phyloP scores from a whole-genome alignment of 2,113 vertebrate species.

The Pithys albifrons region DNA sequence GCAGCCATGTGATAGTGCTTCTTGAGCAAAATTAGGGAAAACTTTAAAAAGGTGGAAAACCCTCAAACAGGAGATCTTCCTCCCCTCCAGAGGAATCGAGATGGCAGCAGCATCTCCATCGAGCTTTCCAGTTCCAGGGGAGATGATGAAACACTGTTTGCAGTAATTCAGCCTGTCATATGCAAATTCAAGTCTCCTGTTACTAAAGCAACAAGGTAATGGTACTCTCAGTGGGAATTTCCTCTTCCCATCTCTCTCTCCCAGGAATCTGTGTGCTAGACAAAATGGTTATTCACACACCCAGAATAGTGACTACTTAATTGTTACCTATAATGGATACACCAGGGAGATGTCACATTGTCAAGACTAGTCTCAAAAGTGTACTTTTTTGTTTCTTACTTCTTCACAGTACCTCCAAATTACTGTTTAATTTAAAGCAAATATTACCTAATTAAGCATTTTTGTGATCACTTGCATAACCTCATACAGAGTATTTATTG shows the following conservation, averaged over 20 bases:
- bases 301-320: background rate
- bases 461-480: background rate
- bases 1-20: background rate
- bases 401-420: background rate
- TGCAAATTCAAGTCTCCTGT: background rate
- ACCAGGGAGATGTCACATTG: background rate
- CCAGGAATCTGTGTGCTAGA: background rate
- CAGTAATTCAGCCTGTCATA: background rate
- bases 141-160: background rate
- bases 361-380: background rate
- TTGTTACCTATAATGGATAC: background rate
- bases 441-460: background rate
- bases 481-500: background rate
- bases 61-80: background rate
- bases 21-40: background rate
- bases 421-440: background rate
- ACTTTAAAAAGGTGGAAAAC: background rate
- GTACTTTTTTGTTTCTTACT: background rate
- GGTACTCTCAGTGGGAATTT: background rate
- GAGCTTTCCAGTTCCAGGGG: background rate
- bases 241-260: background rate
- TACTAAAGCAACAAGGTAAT: background rate
- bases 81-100: background rate
- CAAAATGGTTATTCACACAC: background rate
- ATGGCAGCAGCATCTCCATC: background rate